Evolutionary conservation across 2,113 vertebrate genomes (phyloP).

Genomic region (Thunnus maccoyii): DNA sequence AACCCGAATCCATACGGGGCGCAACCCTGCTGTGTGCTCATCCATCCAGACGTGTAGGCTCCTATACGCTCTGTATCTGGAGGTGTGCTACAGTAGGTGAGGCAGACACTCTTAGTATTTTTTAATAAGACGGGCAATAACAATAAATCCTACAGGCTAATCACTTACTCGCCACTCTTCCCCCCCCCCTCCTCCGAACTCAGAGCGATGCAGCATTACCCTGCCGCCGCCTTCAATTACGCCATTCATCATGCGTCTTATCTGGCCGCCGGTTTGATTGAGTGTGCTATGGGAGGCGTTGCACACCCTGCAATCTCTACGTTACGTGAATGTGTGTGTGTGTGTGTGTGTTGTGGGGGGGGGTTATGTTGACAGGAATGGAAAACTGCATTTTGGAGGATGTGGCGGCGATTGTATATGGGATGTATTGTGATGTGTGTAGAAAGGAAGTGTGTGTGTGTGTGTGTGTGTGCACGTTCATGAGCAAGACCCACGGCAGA

Average conservation of each 20-base stretch:
- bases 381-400: conserved; percentile 60
- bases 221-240: conserved; percentile 78
- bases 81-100: conserved; percentile 41
- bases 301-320: conserved; percentile 60
- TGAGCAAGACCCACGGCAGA: conserved; percentile 27
- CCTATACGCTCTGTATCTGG: conserved; percentile 35
- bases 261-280: conserved; percentile 76
- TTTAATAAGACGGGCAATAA: conserved; percentile 83
- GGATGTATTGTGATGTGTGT: conserved; percentile 56
- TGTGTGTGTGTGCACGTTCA: conserved; percentile 20
- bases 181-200: conserved; percentile 45
- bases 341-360: conserved; percentile 36
- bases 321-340: conserved; percentile 15
- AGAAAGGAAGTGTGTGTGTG: conserved; percentile 27
- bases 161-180: conserved; percentile 75
- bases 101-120: conserved; percentile 70
- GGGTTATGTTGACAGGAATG: conserved; percentile 64
- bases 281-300: conserved; percentile 69
- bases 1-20: conserved; percentile 7
- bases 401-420: conserved; percentile 34
- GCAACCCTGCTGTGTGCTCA: conserved; percentile 24
- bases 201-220: conserved; percentile 74
- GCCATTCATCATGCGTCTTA: conserved; percentile 83
- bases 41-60: conserved; percentile 33
- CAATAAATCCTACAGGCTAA: conserved; percentile 85